These are phyloP conservation scores for Eueremaeus valkanovi DNA, from an alignment of 2,888 invertebrate genomes.

Conservation along the genomic window DNA sequence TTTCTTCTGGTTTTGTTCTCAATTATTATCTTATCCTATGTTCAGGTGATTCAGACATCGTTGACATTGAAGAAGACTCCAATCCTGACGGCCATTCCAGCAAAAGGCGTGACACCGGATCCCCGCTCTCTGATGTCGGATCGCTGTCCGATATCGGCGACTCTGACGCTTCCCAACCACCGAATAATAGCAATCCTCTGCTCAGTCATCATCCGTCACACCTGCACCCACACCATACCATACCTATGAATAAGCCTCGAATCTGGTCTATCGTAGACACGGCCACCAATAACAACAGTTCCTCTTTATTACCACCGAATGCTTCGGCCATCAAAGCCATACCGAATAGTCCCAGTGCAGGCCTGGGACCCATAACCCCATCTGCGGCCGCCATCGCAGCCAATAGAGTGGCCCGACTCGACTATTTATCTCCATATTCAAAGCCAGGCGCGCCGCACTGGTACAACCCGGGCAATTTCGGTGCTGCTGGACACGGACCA, in stretches of 20 bases:
- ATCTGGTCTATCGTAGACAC: constrained; percentile 50
- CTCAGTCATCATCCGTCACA: background rate
- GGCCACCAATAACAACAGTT: constrained; percentile 46
- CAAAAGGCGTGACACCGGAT: constrained; percentile 30
- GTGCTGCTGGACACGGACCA: background rate
- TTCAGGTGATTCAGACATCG: constrained; percentile 45
- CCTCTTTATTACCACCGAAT: background rate
- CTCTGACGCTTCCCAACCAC: constrained; percentile 26
- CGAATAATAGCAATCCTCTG: background rate
- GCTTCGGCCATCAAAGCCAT: background rate
- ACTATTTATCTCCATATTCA: constrained; percentile 28
- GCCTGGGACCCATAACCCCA: constrained; percentile 36
- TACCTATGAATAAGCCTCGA: constrained; percentile 46
- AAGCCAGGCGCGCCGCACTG: constrained; percentile 33
- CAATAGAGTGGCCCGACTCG: constrained; percentile 43
- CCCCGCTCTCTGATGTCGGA: constrained; percentile 37
- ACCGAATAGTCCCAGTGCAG: background rate
- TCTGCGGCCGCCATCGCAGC: constrained; percentile 42
- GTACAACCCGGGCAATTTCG: constrained; percentile 30
- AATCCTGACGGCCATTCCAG: constrained; percentile 41
- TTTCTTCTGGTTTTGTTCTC: background rate
- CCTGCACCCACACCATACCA: background rate
- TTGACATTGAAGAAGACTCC: constrained; percentile 47
- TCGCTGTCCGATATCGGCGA: constrained; percentile 36
- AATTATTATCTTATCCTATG: background rate